Percentiles rank a stretch among this genome's conserved stretches.
These are phyloP conservation scores for Ptilorrhoa leucosticta DNA, from an alignment of 2,113 vertebrate genomes.

Conservation along the genomic window DNA sequence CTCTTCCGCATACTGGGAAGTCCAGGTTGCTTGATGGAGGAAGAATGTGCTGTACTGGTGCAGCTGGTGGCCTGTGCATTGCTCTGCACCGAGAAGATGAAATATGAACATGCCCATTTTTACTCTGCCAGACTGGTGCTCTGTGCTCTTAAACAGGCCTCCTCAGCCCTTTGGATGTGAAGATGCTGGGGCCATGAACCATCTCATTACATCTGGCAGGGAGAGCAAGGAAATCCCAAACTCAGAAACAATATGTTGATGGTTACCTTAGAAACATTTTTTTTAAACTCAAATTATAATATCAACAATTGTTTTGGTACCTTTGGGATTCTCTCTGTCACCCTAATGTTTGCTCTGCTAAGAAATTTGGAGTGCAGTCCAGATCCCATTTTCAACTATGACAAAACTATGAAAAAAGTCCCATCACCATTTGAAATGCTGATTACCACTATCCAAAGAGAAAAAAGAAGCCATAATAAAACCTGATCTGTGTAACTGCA, in stretches of 20 bases:
- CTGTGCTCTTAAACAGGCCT: not conserved
- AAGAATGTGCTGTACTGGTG: not conserved
- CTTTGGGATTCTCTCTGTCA: not conserved
- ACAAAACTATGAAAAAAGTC: not conserved
- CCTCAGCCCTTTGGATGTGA: not conserved
- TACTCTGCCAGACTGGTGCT: not conserved
- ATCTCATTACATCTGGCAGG: not conserved
- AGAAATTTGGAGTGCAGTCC: not conserved
- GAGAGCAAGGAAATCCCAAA: not conserved
- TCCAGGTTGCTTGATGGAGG: not conserved
- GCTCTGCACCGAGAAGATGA: not conserved
- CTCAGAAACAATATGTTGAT: not conserved
- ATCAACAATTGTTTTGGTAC: not conserved
- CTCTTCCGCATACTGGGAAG: accelerated
- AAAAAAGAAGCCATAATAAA: not conserved
- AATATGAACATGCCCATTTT: not conserved
- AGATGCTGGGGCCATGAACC: not conserved
- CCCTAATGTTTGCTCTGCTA: not conserved
- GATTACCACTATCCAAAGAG: not conserved
- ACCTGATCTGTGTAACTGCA: not conserved
- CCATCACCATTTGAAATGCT: not conserved
- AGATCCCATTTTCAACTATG: not conserved
- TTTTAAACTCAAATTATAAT: not conserved
- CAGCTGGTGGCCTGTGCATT: not conserved
- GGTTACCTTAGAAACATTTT: not conserved